phyloP scores from a whole-genome alignment of 2,113 vertebrate genomes.

The Piprites chloris region DNA sequence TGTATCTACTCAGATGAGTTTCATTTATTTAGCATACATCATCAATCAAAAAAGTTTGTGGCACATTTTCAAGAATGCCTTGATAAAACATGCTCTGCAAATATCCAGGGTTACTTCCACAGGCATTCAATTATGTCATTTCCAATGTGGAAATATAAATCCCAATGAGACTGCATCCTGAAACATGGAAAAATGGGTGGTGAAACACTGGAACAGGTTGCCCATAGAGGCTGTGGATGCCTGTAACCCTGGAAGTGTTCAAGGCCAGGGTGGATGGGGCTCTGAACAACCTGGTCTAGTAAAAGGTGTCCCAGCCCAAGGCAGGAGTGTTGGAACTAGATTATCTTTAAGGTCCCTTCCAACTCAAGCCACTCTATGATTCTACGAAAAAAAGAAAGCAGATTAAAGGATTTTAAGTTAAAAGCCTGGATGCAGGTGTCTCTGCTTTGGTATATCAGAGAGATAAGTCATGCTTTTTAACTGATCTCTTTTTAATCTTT shows the following conservation, averaged over 20 bases:
- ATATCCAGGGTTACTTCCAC: background rate
- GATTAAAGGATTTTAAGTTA: background rate
- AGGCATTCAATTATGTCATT: background rate
- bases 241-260: background rate
- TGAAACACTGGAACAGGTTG: background rate
- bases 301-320: background rate
- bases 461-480: background rate
- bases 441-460: background rate
- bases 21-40: background rate
- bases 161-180: background rate
- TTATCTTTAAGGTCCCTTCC: background rate
- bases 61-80: background rate
- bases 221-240: background rate
- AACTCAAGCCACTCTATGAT: background rate
- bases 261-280: background rate
- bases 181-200: background rate
- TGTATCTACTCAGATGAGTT: background rate
- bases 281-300: background rate
- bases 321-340: background rate
- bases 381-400: background rate
- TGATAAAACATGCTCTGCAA: background rate
- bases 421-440: background rate
- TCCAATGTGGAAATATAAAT: background rate
- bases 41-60: background rate
- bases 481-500: background rate